A percentile compares a stretch with the other conserved stretches of the same genome.
Evolutionary conservation across 2,113 vertebrate genomes (phyloP).

Genomic region (Thymallus thymallus): DNA sequence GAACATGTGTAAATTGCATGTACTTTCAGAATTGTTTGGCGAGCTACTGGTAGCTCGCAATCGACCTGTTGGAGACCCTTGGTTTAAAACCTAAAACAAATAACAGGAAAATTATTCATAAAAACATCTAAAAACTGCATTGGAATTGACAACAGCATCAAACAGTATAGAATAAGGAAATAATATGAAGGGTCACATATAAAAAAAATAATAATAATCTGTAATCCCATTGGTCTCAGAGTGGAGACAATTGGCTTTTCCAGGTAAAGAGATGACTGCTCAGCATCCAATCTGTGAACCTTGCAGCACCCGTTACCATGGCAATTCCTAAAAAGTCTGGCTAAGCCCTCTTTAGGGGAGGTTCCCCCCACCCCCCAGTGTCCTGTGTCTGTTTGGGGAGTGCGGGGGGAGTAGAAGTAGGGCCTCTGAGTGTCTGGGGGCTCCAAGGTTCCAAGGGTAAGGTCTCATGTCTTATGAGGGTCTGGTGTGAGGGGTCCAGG

Average conservation of each 20-base stretch:
- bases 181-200: neutral
- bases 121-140: neutral
- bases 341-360: too few species aligned
- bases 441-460: too few species aligned
- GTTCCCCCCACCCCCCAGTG: too few species aligned
- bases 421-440: too few species aligned
- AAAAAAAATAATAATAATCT: neutral
- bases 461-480: conserved; percentile 87
- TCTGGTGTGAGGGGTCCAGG: conserved; percentile 91
- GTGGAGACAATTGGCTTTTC: neutral
- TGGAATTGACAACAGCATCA: neutral
- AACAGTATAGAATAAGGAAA: neutral
- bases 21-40: too few species aligned
- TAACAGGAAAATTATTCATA: neutral
- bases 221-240: conserved; percentile 4
- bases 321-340: too few species aligned
- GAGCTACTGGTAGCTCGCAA: too few species aligned
- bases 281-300: too few species aligned
- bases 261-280: too few species aligned
- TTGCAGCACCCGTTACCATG: too few species aligned
- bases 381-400: neutral
- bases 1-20: too few species aligned
- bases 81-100: neutral
- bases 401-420: neutral
- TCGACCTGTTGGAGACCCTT: too few species aligned